phyloP scores from a whole-genome alignment of 2,888 invertebrate genomes.

The Actias luna region DNA sequence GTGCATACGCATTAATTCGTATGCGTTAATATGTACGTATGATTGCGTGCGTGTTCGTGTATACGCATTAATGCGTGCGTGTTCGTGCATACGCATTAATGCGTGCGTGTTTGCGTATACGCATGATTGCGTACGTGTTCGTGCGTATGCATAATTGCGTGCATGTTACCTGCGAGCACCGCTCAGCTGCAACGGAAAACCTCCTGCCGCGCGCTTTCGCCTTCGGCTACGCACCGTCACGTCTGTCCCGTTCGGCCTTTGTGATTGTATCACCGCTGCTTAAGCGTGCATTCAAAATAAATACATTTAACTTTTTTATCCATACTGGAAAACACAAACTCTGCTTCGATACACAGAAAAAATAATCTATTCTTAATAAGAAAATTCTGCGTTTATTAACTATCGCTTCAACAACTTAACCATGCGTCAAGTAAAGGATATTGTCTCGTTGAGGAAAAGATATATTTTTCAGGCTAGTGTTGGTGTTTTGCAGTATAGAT shows the following conservation, averaged over 20 bases:
- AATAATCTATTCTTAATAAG: neutral
- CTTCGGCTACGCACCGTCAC: constrained; percentile 31
- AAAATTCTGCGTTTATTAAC: too few relatives aligned
- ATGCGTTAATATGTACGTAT: too few relatives aligned
- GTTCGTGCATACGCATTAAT: too few relatives aligned
- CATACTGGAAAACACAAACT: neutral
- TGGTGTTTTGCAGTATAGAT: neutral
- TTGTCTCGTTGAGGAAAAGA: neutral
- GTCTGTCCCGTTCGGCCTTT: constrained; percentile 29
- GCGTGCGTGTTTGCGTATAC: too few relatives aligned
- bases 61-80: too few relatives aligned
- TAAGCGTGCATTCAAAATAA: neutral
- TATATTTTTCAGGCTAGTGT: too few relatives aligned
- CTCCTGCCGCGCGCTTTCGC: constrained; percentile 19
- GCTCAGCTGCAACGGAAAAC: neutral
- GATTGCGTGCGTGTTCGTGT: too few relatives aligned
- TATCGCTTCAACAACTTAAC: neutral
- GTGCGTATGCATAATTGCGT: too few relatives aligned
- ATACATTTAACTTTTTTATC: neutral
- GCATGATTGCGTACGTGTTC: too few relatives aligned
- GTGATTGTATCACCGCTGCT: constrained; percentile 22
- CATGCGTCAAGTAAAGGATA: neutral
- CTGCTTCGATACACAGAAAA: neutral
- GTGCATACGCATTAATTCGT: too few relatives aligned
- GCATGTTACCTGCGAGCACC: too few relatives aligned